A percentile compares a stretch with the other conserved stretches of the same genome.
Conservation (phyloP, 1,140 invertebrate genomes). For the Brachionus rubens region DNA sequence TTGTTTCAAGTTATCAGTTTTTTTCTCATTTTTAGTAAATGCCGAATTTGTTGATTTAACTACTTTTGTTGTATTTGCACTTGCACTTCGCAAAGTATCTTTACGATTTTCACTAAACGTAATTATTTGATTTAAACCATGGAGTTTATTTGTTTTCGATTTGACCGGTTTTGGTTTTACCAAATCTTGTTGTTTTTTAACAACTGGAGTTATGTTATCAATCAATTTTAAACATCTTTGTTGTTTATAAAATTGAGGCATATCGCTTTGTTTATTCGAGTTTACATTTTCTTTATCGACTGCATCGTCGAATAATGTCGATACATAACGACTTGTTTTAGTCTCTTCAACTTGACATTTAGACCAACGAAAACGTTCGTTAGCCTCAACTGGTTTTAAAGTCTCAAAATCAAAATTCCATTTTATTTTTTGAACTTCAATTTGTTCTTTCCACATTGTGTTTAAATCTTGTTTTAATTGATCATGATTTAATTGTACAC, state of each 20-base stretch:
- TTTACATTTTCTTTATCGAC: slow-evolving; percentile 20
- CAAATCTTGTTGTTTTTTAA: background rate
- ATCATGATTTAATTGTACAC: slow-evolving; percentile 13
- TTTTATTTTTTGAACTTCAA: slow-evolving; percentile 35
- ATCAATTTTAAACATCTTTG: slow-evolving; percentile 31
- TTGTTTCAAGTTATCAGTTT: slow-evolving; percentile 28
- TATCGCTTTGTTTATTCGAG: background rate
- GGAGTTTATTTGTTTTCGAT: background rate
- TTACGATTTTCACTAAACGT: slow-evolving; percentile 43
- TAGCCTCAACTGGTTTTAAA: background rate
- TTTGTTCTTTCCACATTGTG: slow-evolving; percentile 39
- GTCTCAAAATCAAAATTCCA: slow-evolving; percentile 44
- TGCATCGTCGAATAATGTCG: background rate
- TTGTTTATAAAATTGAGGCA: slow-evolving; percentile 40
- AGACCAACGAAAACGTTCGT: slow-evolving; percentile 2
- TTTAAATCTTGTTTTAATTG: slow-evolving; percentile 34
- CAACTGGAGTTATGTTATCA: background rate
- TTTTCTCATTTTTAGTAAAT: slow-evolving; percentile 10
- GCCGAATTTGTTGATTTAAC: slow-evolving; percentile 5
- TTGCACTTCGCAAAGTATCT: slow-evolving; percentile 22
- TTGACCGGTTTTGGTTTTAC: slow-evolving; percentile 39
- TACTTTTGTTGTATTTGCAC: background rate
- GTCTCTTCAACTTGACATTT: background rate
- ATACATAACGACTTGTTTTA: background rate
- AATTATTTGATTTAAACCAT: slow-evolving; percentile 21